Evolutionary conservation across 2,888 invertebrate species (phyloP).

Genomic region (Mythimna lalbum): DNA sequence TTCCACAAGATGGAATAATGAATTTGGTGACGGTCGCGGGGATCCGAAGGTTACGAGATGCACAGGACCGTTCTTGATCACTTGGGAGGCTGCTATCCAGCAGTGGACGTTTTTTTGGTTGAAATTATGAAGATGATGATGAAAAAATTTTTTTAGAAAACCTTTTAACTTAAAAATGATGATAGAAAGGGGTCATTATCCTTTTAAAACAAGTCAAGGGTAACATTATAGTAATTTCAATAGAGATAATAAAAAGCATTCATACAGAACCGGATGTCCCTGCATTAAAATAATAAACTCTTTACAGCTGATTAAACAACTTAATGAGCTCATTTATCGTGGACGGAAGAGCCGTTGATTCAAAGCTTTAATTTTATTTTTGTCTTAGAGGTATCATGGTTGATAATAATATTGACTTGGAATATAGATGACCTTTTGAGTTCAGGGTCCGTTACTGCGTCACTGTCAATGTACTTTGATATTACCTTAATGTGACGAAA

Average conservation of each 20-base stretch:
- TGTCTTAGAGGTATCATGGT: background rate
- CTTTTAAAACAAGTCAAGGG: background rate
- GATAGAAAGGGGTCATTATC: background rate
- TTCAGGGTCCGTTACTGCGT: background rate
- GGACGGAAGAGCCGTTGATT: constrained; percentile 29
- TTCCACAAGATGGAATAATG: too few species aligned
- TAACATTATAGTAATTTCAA: constrained; percentile 24
- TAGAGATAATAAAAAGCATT: constrained; percentile 42
- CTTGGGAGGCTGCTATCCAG: too few species aligned
- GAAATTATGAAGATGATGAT: too few species aligned
- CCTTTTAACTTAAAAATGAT: too few species aligned
- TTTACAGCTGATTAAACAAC: constrained; percentile 82
- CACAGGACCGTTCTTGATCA: too few species aligned
- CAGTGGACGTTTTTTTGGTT: too few species aligned
- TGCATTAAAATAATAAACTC: constrained; percentile 73
- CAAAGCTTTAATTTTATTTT: constrained; percentile 12
- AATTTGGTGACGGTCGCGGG: too few species aligned
- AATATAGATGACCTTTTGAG: background rate
- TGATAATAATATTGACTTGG: constrained; percentile 14
- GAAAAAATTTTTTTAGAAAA: too few species aligned
- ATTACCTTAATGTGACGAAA: too few species aligned
- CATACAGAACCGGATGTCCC: constrained; percentile 59
- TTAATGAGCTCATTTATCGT: constrained; percentile 66
- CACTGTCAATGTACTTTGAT: background rate
- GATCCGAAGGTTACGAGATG: too few species aligned